Evolutionary conservation across 2,888 invertebrate species (phyloP).

Genomic region (Caenorhabditis sp.): DNA sequence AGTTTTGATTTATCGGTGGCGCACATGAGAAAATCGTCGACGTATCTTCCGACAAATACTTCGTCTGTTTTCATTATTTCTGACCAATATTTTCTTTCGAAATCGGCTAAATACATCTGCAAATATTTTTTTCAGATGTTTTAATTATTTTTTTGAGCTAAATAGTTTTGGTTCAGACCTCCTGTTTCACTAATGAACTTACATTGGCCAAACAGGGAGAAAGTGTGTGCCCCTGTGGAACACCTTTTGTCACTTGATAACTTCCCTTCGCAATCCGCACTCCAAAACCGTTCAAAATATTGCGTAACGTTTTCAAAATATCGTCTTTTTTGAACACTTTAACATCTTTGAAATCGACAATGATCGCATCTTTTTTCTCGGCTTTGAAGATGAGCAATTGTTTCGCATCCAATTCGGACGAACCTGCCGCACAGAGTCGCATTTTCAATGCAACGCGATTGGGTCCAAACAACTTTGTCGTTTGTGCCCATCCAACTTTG

Average conservation of each 20-base stretch:
- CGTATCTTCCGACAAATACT: neutral
- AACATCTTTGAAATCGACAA: neutral
- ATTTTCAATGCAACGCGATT: neutral
- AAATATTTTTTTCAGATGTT: slow-evolving; percentile 8
- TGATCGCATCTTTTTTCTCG: neutral
- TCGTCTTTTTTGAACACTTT: neutral
- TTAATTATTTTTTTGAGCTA: neutral
- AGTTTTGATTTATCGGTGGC: neutral
- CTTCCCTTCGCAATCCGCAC: neutral
- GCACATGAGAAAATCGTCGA: slow-evolving; percentile 2
- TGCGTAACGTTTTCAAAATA: neutral
- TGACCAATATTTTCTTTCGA: slow-evolving; percentile 3
- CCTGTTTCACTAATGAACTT: too few species aligned
- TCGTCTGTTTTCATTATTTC: neutral
- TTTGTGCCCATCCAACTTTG: neutral
- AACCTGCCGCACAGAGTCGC: neutral
- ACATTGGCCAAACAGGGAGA: neutral
- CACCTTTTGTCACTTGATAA: neutral
- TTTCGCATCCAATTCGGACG: neutral
- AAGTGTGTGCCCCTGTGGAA: slow-evolving; percentile 1
- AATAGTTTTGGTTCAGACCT: neutral
- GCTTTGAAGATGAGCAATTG: neutral
- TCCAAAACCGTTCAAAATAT: neutral
- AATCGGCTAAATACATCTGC: slow-evolving; percentile 3
- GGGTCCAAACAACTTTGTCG: neutral